Conservation (phyloP, 2,113 vertebrate species). For the Solenodon paradoxus region DNA sequence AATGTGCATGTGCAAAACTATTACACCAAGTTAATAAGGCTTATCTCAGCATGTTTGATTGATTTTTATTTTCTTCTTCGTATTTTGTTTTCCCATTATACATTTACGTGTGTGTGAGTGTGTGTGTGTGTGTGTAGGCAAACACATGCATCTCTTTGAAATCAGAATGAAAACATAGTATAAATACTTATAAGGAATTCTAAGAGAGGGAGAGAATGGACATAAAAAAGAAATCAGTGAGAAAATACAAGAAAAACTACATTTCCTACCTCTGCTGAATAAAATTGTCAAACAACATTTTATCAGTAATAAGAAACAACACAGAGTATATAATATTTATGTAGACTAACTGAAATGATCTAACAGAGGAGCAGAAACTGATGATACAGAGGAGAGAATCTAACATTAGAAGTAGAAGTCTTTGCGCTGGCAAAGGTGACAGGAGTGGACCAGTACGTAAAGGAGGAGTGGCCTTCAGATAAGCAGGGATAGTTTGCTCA, state of each 20-base stretch:
- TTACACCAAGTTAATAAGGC: not conserved
- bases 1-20: conserved; percentile 13
- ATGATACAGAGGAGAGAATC: not conserved
- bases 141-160: not conserved
- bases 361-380: not conserved
- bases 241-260: not conserved
- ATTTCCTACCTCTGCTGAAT: not conserved
- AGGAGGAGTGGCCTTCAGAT: not conserved
- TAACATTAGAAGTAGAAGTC: not conserved
- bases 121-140: too few relatives aligned
- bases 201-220: not conserved
- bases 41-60: conserved; percentile 10
- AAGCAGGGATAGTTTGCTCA: not conserved
- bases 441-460: not conserved
- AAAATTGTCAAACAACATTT: not conserved
- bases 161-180: not conserved
- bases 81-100: conserved; percentile 12
- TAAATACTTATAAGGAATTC: conserved; percentile 5
- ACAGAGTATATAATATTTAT: not conserved
- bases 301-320: not conserved
- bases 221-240: not conserved
- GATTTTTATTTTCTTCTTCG: conserved; percentile 42
- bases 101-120: too few relatives aligned
- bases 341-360: not conserved
- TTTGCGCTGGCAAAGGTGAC: not conserved